Evolutionary conservation across 2,113 vertebrate species (phyloP).

Genomic region (Pelecanoides urinatrix): DNA sequence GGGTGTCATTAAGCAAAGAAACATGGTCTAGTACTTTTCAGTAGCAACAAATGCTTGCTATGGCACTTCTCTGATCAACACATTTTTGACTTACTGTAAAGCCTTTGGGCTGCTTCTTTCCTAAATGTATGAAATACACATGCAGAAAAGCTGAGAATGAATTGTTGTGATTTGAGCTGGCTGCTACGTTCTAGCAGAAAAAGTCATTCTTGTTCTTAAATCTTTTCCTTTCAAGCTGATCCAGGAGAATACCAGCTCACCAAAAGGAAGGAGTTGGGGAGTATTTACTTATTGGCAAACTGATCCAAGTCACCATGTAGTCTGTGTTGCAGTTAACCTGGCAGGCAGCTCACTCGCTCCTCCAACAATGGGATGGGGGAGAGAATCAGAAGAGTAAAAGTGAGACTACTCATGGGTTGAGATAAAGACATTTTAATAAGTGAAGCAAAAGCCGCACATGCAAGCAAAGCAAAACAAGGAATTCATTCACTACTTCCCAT

Average conservation of each 20-base stretch:
- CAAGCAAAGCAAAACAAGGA: no score
- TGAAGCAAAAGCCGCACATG: no score
- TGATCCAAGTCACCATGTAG: not conserved
- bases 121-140: not conserved
- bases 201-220: not conserved
- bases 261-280: not conserved
- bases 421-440: no score
- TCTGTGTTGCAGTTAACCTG: not conserved
- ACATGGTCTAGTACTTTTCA: conserved; percentile 24
- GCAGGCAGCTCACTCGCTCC: no score
- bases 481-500: no score
- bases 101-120: not conserved
- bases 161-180: not conserved
- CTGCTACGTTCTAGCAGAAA: not conserved
- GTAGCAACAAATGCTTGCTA: conserved; percentile 35
- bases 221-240: not conserved
- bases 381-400: no score
- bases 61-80: not conserved
- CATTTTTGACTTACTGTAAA: conserved; percentile 13
- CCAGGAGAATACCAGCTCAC: not conserved
- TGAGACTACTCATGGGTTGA: no score
- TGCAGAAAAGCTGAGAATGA: not conserved
- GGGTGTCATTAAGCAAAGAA: conserved; percentile 35
- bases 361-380: no score
- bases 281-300: not conserved